Percentiles rank a stretch among this genome's conserved stretches.
Evolutionary conservation across 2,888 invertebrate genomes (phyloP).

Genomic region (Poecilobothrus nobilitatus): DNA sequence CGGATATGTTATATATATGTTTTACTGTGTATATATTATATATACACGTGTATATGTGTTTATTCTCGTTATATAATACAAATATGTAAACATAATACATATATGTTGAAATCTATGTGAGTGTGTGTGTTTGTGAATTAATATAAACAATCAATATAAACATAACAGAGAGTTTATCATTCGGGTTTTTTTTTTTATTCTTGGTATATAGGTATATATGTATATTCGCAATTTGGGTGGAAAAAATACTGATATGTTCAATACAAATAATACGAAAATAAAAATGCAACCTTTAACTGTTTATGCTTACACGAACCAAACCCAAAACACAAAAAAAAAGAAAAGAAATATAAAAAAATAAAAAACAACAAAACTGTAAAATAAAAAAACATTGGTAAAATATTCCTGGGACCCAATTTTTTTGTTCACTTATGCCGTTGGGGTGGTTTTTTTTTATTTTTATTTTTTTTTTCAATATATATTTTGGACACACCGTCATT

Average conservation of each 20-base stretch:
- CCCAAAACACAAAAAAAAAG: background rate
- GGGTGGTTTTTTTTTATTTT: background rate
- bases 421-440: background rate
- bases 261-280: background rate
- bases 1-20: background rate
- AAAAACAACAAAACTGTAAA: no score
- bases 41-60: background rate
- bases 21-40: background rate
- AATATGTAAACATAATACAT: background rate
- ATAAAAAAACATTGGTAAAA: background rate
- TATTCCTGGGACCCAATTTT: slow-evolving; percentile 1
- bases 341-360: no score
- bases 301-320: slow-evolving; percentile 1
- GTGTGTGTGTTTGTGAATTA: no score
- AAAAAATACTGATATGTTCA: background rate
- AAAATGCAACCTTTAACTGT: background rate
- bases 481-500: no score
- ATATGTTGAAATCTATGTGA: background rate
- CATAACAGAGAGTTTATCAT: no score
- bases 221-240: background rate
- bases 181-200: no score
- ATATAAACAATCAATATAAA: no score
- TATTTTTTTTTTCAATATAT: background rate
- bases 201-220: no score
- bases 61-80: no score